Conservation (phyloP, 1,140 invertebrate genomes). For the Zaprionus camerounensis region DNA sequence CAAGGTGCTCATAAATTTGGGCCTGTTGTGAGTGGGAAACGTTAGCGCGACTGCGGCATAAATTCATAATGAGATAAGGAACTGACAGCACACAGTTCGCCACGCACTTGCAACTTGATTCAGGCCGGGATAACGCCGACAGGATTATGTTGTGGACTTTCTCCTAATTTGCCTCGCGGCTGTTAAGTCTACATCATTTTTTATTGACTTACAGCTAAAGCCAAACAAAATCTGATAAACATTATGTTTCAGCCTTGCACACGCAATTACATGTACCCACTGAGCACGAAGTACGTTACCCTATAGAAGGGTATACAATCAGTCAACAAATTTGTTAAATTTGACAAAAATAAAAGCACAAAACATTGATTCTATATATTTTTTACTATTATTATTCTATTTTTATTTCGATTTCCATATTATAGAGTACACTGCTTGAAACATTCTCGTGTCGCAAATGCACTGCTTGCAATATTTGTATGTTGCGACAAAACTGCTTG, state of each 20-base stretch:
- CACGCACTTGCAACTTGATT: background rate
- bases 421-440: no score
- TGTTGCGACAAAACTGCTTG: no score
- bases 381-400: no score
- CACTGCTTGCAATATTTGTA: no score
- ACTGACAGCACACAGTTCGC: constrained; percentile 4
- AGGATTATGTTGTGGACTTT: constrained; percentile 31
- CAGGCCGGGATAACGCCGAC: constrained; percentile 27
- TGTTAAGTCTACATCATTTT: constrained; percentile 30
- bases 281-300: background rate
- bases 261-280: background rate
- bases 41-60: constrained; percentile 36
- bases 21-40: constrained; percentile 33
- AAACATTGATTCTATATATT: no score
- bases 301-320: background rate
- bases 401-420: no score
- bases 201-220: constrained; percentile 28
- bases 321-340: background rate
- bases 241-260: background rate
- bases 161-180: constrained; percentile 29
- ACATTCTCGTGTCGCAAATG: no score
- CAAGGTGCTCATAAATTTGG: constrained; percentile 66
- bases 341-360: no score
- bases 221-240: background rate
- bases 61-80: constrained; percentile 53